Conservation (phyloP, 2,888 invertebrate species). For the Galeruca laticollis region DNA sequence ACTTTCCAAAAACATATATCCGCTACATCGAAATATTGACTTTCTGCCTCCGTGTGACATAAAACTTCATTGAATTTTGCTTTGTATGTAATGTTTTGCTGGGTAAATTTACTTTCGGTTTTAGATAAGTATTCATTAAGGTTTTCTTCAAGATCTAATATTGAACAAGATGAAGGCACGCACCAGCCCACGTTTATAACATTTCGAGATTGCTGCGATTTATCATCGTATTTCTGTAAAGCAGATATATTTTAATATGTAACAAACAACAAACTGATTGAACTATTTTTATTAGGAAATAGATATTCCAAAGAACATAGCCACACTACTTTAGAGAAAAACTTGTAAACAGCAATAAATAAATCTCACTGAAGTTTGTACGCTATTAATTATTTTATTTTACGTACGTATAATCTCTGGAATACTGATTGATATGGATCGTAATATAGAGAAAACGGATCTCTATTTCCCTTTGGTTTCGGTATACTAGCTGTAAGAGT, state of each 20-base stretch:
- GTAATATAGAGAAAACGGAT: slow-evolving; percentile 57
- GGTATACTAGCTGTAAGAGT: slow-evolving; percentile 57
- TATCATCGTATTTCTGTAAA: slow-evolving; percentile 58
- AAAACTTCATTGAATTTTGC: slow-evolving; percentile 48
- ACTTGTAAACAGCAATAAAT: no score
- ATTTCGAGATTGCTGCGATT: slow-evolving; percentile 60
- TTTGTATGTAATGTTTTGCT: slow-evolving; percentile 57
- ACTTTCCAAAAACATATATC: slow-evolving; percentile 64
- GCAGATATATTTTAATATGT: not conserved
- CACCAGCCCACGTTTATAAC: slow-evolving; percentile 62
- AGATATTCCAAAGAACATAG: no score
- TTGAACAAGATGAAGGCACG: slow-evolving; percentile 62
- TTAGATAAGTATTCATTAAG: slow-evolving; percentile 58
- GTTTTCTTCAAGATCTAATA: slow-evolving; percentile 57
- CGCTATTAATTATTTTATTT: not conserved
- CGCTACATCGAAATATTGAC: slow-evolving; percentile 53
- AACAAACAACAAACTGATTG: no score
- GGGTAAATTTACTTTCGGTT: slow-evolving; percentile 56
- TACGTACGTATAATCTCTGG: slow-evolving; percentile 62
- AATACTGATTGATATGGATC: slow-evolving; percentile 59
- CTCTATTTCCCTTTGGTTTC: slow-evolving; percentile 51
- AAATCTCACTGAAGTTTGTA: no score
- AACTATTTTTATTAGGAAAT: no score
- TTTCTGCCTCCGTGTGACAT: slow-evolving; percentile 59
- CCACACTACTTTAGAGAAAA: no score